phyloP scores from a whole-genome alignment of 2,113 vertebrate species.

The Acrocephalus arundinaceus region DNA sequence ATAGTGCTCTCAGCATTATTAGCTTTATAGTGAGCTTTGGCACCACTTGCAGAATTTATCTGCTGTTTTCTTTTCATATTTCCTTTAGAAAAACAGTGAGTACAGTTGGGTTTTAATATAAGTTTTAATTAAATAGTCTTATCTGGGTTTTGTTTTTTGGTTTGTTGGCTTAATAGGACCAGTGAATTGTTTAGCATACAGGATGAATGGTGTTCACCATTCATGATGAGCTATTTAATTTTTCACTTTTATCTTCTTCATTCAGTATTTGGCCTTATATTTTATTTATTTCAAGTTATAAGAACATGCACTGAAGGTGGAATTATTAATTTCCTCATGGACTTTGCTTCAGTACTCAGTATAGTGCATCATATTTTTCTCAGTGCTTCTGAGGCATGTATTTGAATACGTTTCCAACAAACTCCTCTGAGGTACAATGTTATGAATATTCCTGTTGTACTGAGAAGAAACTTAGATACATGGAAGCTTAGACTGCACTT shows the following conservation, averaged over 20 bases:
- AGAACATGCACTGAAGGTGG: background rate
- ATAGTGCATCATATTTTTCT: background rate
- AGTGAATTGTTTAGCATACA: background rate
- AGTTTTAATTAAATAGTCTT: constrained; percentile 44
- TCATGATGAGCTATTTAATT: constrained; percentile 49
- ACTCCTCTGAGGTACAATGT: background rate
- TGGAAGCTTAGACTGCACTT: background rate
- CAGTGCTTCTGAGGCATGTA: background rate
- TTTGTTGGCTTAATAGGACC: background rate
- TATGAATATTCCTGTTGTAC: constrained; percentile 28
- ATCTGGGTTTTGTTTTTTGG: background rate
- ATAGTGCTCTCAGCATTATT: background rate
- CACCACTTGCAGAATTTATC: background rate
- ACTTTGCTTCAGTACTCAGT: background rate
- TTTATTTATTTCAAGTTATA: constrained; percentile 56
- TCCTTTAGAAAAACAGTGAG: background rate
- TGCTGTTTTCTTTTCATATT: background rate
- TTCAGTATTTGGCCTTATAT: constrained; percentile 42
- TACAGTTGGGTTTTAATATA: background rate
- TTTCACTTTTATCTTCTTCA: constrained; percentile 55
- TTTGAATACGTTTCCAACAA: constrained; percentile 20
- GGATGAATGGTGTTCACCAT: background rate
- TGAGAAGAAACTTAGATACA: background rate
- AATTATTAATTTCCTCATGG: constrained; percentile 53
- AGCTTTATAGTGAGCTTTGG: background rate